phyloP scores from a whole-genome alignment of 2,797 vertebrate species.

The Anguilla megastoma region DNA sequence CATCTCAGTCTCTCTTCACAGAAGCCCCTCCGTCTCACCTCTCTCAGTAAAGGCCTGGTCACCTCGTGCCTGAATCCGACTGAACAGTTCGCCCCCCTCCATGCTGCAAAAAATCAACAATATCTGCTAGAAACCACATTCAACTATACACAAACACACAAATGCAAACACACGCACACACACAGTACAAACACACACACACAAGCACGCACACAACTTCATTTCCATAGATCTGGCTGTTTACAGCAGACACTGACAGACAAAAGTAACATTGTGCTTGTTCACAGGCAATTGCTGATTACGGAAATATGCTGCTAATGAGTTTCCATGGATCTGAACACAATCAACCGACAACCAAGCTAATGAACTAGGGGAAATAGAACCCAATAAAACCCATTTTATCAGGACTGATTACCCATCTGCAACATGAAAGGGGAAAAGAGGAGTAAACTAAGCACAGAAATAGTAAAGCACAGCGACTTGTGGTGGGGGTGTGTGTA shows the following conservation, averaged over 20 bases:
- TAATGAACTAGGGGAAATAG: background rate
- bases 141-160: background rate
- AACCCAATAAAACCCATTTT: background rate
- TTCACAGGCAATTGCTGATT: background rate
- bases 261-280: background rate
- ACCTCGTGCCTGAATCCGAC: slow-evolving; percentile 92
- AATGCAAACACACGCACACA: slow-evolving; percentile 33
- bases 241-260: background rate
- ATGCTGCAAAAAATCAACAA: slow-evolving; percentile 73
- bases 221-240: background rate
- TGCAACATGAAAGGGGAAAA: background rate
- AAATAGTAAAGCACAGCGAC: background rate
- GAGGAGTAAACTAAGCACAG: background rate
- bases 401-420: background rate
- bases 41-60: slow-evolving; percentile 97
- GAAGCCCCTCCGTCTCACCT: slow-evolving; percentile 70
- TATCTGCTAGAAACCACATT: slow-evolving; percentile 2
- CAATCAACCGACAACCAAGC: background rate
- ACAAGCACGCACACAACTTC: slow-evolving; percentile 13
- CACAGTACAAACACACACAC: slow-evolving; percentile 20
- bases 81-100: slow-evolving; percentile 97
- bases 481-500: background rate
- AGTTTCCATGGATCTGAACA: background rate
- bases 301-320: background rate
- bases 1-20: background rate